Evolutionary conservation across 2,888 invertebrate species (phyloP).

Genomic region (Cantharis flavilabris): DNA sequence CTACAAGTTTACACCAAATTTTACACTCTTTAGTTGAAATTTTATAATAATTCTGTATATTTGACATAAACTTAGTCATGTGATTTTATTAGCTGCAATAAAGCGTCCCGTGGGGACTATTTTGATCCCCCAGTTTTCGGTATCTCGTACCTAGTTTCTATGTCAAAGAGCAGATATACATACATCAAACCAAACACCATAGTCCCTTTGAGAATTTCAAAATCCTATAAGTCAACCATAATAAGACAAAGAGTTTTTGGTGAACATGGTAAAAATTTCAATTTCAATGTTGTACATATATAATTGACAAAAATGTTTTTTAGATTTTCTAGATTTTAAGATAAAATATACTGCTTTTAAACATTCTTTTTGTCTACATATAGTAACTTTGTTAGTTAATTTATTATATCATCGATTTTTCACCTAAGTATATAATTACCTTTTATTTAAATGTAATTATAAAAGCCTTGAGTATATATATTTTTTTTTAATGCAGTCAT

Average conservation of each 20-base stretch:
- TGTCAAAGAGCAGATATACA: neutral
- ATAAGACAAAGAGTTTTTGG: neutral
- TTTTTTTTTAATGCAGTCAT: neutral
- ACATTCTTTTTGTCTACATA: too few species aligned
- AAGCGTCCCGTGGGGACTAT: neutral
- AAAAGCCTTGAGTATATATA: neutral
- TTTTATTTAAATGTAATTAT: neutral
- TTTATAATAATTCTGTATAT: neutral
- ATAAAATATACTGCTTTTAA: too few species aligned
- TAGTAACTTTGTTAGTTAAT: too few species aligned
- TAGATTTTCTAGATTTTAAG: too few species aligned
- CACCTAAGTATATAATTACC: neutral
- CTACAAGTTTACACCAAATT: neutral
- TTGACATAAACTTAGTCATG: neutral
- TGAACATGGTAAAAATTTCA: neutral
- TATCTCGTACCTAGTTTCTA: neutral
- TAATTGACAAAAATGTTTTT: too few species aligned
- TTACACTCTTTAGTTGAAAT: neutral
- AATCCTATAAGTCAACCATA: neutral
- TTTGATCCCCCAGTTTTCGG: neutral
- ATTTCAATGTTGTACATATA: too few species aligned
- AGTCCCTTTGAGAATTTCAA: neutral
- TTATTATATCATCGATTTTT: neutral
- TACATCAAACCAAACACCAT: neutral
- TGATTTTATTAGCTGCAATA: neutral